Base-by-base conservation (phyloP, 1,140 invertebrate species). In the Pemphigus obesinymphae region DNA sequence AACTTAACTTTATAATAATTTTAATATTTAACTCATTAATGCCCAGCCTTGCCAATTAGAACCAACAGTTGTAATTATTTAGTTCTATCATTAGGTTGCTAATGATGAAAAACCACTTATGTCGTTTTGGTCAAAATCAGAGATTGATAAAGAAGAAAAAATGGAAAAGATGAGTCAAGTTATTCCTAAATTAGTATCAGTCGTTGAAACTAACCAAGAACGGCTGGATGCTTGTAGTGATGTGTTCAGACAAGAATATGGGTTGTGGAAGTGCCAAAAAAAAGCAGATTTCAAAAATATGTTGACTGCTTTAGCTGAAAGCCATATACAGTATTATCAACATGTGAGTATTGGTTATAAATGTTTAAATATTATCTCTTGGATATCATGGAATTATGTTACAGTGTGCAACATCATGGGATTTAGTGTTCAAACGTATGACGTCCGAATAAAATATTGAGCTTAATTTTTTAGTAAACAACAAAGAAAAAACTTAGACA, bases 251-350 rank as follows among this genome's bases (percentile, higher is more conserved):
- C 91, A 92, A 45, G 93, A 93, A 86, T 87, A 93, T 82, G 90
- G 92, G 58, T 87, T 92, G 80, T 94, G 93, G 93, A 90, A 92
- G 83, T 85, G 88, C 23, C 92, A 92, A 82, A 94, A 93, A 85
- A 90, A 90, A 83, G 87, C 88, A 17, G 92, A 92, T 86, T 85
- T 93, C 34, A 93, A 92, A 84, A 89, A 89, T 82, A 89, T 93
- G 83, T 88, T 94, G 6, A 86, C 91, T 3, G 86, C 88, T 83
- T 90, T 92, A 88, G 91, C 91, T 20, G 91, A 92, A 83, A 89
- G 90, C 85, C 91, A 94, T 85, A 92, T 93, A 53, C 86, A 88
- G 68, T 92, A 90, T 85, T 93, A 92, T 87, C 89, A 92, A 85
- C 89, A 92, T 76, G 85, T 85, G 83, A 84, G 78, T 48, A 61